phyloP scores from a whole-genome alignment of 2,797 vertebrate species.

The Perodicticus potto region DNA sequence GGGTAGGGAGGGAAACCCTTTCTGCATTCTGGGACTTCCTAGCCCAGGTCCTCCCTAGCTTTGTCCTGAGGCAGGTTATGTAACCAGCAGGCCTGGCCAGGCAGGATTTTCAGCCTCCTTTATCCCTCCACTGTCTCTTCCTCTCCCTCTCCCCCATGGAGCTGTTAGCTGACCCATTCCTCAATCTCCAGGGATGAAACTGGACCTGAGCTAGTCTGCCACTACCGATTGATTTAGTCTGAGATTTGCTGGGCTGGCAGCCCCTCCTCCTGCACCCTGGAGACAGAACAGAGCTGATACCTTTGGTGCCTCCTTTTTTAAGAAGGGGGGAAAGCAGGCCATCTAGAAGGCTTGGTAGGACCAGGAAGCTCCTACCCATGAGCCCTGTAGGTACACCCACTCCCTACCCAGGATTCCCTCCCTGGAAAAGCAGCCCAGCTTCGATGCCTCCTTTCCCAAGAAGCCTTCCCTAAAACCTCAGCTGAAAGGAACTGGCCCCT shows the following conservation, averaged over 20 bases:
- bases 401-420: neutral
- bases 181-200: conserved; percentile 73
- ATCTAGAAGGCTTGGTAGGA: neutral
- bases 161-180: conserved; percentile 58
- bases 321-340: neutral
- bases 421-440: neutral
- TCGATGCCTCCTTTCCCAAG: neutral
- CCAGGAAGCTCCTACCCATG: neutral
- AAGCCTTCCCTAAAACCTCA: neutral
- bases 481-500: neutral
- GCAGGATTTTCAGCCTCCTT: conserved; percentile 41
- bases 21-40: conserved; percentile 27
- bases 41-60: conserved; percentile 32
- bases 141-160: conserved; percentile 17
- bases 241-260: neutral
- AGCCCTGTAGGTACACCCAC: neutral
- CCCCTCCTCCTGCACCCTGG: neutral
- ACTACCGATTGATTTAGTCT: conserved; percentile 2
- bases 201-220: conserved; percentile 36
- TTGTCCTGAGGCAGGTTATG: conserved; percentile 75
- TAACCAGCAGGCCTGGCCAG: conserved; percentile 65
- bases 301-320: neutral
- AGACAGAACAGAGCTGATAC: neutral
- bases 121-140: conserved; percentile 62
- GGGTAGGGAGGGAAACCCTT: neutral